Conservation (phyloP, 2,113 vertebrate genomes). For the Centropus unirufus region DNA sequence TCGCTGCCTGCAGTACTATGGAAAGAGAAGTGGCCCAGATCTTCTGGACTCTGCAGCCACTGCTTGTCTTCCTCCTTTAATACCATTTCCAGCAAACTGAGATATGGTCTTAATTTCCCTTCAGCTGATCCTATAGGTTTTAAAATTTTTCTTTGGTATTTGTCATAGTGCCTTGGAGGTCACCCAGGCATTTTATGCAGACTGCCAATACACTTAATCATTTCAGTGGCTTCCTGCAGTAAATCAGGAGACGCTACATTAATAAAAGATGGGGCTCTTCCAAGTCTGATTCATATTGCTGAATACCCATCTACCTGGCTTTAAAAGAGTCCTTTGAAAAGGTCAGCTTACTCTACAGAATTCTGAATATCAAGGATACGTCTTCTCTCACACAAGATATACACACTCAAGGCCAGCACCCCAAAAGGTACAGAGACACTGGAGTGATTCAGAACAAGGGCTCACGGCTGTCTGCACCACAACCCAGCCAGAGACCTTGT, state of each 20-base stretch:
- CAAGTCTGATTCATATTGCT: conserved; percentile 37
- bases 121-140: conserved; percentile 30
- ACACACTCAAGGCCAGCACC: background rate
- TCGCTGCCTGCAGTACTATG: background rate
- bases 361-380: background rate
- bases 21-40: background rate
- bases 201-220: conserved; percentile 51
- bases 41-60: background rate
- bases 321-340: conserved; percentile 42
- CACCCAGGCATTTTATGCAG: conserved; percentile 55
- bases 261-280: conserved; percentile 62
- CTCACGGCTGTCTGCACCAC: background rate
- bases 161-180: conserved; percentile 47
- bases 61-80: conserved; percentile 14
- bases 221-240: conserved; percentile 56
- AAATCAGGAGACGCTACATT: conserved; percentile 59
- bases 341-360: conserved; percentile 35
- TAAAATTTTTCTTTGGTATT: conserved; percentile 38
- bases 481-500: background rate
- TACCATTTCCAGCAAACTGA: conserved; percentile 20
- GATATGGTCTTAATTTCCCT: conserved; percentile 28
- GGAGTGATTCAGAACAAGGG: background rate
- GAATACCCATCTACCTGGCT: conserved; percentile 11
- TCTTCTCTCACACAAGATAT: background rate
- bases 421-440: background rate